phyloP scores from a whole-genome alignment of 2,888 invertebrate species.

The Prenolepis imparis region DNA sequence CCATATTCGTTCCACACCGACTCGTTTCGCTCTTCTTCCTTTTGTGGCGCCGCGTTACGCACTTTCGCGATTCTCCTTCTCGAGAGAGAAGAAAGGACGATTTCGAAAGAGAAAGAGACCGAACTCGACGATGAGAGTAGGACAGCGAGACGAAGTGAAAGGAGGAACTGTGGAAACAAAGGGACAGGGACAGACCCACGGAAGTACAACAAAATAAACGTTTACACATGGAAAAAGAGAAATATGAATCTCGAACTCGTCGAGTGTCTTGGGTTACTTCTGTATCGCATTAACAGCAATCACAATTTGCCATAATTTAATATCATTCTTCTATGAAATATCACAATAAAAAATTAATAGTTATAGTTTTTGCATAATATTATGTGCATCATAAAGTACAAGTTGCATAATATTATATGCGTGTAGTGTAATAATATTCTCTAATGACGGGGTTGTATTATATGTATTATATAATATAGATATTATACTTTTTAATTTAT shows the following conservation, averaged over 20 bases:
- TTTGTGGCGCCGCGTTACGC: conserved; percentile 75
- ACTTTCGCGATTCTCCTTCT: conserved; percentile 67
- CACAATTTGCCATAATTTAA: not conserved
- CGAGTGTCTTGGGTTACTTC: not conserved
- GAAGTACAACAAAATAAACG: conserved; percentile 33
- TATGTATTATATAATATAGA: not conserved
- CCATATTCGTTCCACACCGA: conserved; percentile 48
- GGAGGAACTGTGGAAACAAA: conserved; percentile 45
- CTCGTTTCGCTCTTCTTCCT: conserved; percentile 65
- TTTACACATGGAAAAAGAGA: not conserved
- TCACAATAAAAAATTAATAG: not conserved
- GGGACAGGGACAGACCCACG: conserved; percentile 37
- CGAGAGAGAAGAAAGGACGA: conserved; percentile 64
- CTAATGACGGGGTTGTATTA: no score
- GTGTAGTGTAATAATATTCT: not conserved
- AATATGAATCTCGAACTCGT: not conserved
- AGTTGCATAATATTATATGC: not conserved
- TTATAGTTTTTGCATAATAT: not conserved
- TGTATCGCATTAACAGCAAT: not conserved
- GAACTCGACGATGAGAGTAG: not conserved
- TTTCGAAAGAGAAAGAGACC: conserved; percentile 69
- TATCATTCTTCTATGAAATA: not conserved
- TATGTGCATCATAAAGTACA: no score
- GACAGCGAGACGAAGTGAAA: conserved; percentile 40
- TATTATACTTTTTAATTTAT: not conserved